Evolutionary conservation across 1,140 invertebrate genomes (phyloP).

Genomic region (Hormaphis cornu): DNA sequence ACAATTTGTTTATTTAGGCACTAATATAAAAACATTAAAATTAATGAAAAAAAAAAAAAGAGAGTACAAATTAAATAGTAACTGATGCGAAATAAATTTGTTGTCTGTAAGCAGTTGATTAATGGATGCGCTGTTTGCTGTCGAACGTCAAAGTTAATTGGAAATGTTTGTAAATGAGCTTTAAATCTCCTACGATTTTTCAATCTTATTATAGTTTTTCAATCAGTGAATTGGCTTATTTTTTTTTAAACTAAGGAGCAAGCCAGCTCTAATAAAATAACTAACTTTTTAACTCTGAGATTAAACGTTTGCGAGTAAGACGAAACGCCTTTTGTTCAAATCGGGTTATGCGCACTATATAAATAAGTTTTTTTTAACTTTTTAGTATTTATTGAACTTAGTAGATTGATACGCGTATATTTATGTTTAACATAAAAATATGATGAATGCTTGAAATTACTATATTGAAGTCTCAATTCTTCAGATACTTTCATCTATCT

Average conservation of each 20-base stretch:
- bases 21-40: no score
- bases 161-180: background rate
- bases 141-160: constrained; percentile 17
- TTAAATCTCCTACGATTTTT: background rate
- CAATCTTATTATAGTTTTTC: background rate
- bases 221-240: background rate
- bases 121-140: background rate
- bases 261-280: background rate
- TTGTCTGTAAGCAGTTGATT: background rate
- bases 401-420: no score
- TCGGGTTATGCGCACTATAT: no score
- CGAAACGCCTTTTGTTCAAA: no score
- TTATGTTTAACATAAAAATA: no score
- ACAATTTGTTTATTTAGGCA: no score
- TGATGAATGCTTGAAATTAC: no score
- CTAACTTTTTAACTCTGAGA: background rate
- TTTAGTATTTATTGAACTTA: no score
- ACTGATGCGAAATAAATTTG: background rate
- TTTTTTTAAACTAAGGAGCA: background rate
- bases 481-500: no score
- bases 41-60: background rate
- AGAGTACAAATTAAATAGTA: background rate
- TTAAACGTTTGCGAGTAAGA: background rate
- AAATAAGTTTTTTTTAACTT: no score
- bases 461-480: no score